Base-by-base conservation (phyloP, 2,888 invertebrate genomes). In the Schrankia costaestrigalis region DNA sequence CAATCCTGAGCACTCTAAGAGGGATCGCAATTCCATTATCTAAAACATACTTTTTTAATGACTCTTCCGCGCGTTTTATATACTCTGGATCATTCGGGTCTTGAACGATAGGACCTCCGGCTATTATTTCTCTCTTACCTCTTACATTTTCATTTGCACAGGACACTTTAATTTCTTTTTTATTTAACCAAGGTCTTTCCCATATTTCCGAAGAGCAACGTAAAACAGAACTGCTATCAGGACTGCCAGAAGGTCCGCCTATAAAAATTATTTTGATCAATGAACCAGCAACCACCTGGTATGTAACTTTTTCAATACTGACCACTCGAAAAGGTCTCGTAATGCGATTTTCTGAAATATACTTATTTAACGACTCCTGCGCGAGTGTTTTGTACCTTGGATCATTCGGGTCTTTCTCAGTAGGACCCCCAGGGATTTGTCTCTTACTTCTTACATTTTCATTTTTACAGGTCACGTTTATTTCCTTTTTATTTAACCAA, bases 171-270 rank as follows among this genome's bases (percentile, higher is more conserved):
- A 62, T 57, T 15, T 55, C 36, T 41, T 55, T 50, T 18, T 46
- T 0, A 3, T 76, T 65, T 5, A 83, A 15, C 90, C 90, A 90
- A 3, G 80, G 78, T 39, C 72, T 72, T 15, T 86, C 79, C 87
- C 88, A 89, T 15, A 71, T 37, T 31, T 54, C 32, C 3, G 66
- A 63, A 27, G 46, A 40, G 24, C 68, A 72, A 4, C 39, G 7
- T 9, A 11, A 11, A 2, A 9, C n/a, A n/a, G n/a, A 11, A 0
- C 13, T 8, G 3, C 15, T 29, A n/a, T 22, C 7, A 6, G 3
- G 1, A 26, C 23, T 21, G 10, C 11, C 11, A 9, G 1, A 26
- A 1, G 15, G 21, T 15, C 1, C 10, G 3, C 14, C 25, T 15
- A 12, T 2, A 21, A 35, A 35, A n/a, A 9, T 8, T 9, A 35